A percentile compares a stretch with the other conserved stretches of the same genome.
These are phyloP conservation scores for Amazona ochrocephala DNA, from an alignment of 2,797 vertebrate species.

Conservation along the genomic window DNA sequence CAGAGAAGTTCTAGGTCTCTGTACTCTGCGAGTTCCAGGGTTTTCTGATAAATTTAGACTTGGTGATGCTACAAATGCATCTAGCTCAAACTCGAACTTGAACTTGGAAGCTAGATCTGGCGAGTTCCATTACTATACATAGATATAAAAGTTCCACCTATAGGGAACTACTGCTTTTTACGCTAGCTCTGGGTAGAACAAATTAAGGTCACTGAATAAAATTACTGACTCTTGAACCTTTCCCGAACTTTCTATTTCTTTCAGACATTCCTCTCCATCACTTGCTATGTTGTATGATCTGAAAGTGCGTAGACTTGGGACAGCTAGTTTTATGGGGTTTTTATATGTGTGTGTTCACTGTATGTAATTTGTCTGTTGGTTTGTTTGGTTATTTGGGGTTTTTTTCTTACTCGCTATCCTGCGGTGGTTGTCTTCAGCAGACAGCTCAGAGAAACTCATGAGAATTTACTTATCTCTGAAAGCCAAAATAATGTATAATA, in stretches of 20 bases:
- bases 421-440: not conserved
- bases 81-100: not conserved
- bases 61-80: not conserved
- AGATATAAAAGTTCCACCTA: conserved; percentile 28
- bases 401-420: fast-evolving
- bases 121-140: not conserved
- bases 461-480: not conserved
- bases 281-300: not conserved
- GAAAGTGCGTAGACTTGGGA: not conserved
- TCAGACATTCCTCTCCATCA: not conserved
- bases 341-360: not conserved
- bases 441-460: not conserved
- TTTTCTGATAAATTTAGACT: conserved; percentile 50
- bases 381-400: not conserved
- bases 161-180: not conserved
- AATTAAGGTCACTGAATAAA: conserved; percentile 37
- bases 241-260: not conserved
- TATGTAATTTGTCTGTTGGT: not conserved
- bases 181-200: not conserved
- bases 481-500: not conserved
- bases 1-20: conserved; percentile 27
- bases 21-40: conserved; percentile 6
- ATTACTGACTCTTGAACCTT: not conserved
- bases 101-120: conserved; percentile 38
- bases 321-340: not conserved